Percentiles rank a stretch among this genome's conserved stretches.
Conservation (phyloP, 2,888 invertebrate genomes). For the Helobdella robusta region DNA sequence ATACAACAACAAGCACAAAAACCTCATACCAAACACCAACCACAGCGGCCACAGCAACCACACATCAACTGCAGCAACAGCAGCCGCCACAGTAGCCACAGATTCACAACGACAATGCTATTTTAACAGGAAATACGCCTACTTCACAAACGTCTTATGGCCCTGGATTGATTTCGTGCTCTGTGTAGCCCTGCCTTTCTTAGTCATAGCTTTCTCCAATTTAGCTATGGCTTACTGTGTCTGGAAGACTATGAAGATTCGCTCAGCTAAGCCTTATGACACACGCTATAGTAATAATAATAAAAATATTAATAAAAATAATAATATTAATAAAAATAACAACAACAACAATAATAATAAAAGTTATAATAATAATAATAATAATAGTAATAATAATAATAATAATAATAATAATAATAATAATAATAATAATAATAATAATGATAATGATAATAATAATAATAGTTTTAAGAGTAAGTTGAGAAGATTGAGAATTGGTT, state of each 20-base stretch:
- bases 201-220: slow-evolving; percentile 24
- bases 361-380: too few relatives aligned
- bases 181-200: slow-evolving; percentile 17
- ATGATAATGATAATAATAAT: background rate
- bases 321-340: too few relatives aligned
- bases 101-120: too few relatives aligned
- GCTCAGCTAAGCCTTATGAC: too few relatives aligned
- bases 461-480: background rate
- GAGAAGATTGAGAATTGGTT: background rate
- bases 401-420: background rate
- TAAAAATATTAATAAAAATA: background rate
- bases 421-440: background rate
- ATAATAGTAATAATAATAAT: background rate
- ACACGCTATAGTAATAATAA: background rate
- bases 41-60: too few relatives aligned
- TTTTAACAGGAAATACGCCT: background rate
- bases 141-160: slow-evolving; percentile 1
- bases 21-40: too few relatives aligned
- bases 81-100: too few relatives aligned
- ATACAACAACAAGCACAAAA: slow-evolving; percentile 7
- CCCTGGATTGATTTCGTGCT: slow-evolving; percentile 24
- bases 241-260: slow-evolving; percentile 18
- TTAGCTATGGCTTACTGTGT: slow-evolving; percentile 18
- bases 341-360: too few relatives aligned
- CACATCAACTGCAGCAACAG: too few relatives aligned